Conservation (phyloP, 2,113 vertebrate genomes). For the Alethe diademata region DNA sequence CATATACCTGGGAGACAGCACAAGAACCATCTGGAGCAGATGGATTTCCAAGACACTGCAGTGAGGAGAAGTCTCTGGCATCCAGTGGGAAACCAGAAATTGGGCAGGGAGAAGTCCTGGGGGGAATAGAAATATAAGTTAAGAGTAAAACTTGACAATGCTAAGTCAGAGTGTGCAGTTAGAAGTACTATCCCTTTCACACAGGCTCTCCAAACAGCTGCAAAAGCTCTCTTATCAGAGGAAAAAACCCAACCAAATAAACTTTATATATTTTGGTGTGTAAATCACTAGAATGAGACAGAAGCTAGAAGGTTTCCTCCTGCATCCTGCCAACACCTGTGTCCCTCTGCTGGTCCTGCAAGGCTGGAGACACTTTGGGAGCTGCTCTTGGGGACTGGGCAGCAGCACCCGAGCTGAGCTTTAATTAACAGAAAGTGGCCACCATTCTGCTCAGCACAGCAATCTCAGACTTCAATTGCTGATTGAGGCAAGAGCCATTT, state of each 20-base stretch:
- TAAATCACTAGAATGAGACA: background rate
- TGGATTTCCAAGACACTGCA: rapidly evolving
- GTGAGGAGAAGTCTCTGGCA: background rate
- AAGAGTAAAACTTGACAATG: background rate
- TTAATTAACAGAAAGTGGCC: constrained; percentile 61
- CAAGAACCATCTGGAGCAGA: background rate
- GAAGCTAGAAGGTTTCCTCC: background rate
- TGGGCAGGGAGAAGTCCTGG: background rate
- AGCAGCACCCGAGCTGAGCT: background rate
- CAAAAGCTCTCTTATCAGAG: background rate
- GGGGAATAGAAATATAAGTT: background rate
- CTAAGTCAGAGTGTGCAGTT: background rate
- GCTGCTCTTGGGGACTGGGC: rapidly evolving
- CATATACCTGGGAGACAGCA: background rate
- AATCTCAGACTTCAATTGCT: constrained; percentile 57
- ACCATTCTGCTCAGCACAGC: constrained; percentile 23
- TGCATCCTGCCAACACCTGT: rapidly evolving
- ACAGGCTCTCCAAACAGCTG: background rate
- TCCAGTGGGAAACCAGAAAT: background rate
- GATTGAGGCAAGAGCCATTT: constrained; percentile 61
- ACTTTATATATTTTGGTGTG: background rate
- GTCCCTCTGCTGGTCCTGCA: background rate
- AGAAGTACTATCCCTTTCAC: background rate
- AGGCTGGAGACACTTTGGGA: background rate
- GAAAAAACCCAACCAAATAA: background rate